Conservation (phyloP, 2,888 invertebrate species). For the Tromatobia lineatoria region DNA sequence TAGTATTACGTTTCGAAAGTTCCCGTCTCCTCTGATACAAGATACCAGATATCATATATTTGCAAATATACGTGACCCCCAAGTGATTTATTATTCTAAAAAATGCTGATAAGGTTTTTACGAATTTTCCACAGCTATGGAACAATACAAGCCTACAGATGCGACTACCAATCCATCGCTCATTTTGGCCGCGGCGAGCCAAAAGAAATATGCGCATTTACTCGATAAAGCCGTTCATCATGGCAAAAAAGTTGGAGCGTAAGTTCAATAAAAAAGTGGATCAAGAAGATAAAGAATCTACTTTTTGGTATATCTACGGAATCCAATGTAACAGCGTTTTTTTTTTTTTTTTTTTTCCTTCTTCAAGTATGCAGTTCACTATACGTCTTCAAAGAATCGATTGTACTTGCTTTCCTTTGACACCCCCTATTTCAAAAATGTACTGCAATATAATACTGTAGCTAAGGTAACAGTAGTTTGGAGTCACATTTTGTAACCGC, state of each 20-base stretch:
- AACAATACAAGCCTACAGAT: constrained; percentile 98
- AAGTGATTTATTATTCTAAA: constrained; percentile 18
- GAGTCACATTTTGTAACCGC: too few relatives aligned
- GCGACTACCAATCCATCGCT: constrained; percentile 99
- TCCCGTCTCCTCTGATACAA: not conserved
- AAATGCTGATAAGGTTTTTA: not conserved
- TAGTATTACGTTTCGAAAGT: constrained; percentile 10
- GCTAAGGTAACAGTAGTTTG: too few relatives aligned
- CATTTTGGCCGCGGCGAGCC: constrained; percentile 96
- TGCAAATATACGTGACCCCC: constrained; percentile 42
- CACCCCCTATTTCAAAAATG: too few relatives aligned
- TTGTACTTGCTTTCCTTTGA: too few relatives aligned
- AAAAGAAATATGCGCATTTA: constrained; percentile 96
- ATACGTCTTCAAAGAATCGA: too few relatives aligned
- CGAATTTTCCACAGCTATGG: constrained; percentile 91
- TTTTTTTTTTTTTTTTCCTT: too few relatives aligned
- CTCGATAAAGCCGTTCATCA: constrained; percentile 96
- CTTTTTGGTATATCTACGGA: not conserved
- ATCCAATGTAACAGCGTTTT: not conserved
- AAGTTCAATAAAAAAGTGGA: constrained; percentile 76
- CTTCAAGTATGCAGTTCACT: too few relatives aligned
- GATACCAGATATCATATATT: constrained; percentile 35
- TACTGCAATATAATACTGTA: too few relatives aligned
- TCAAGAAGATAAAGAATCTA: not conserved
- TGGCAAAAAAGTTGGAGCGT: constrained; percentile 90